These are phyloP conservation scores for Daktulosphaira vitifoliae DNA, from an alignment of 1,140 invertebrate species.

Conservation along the genomic window DNA sequence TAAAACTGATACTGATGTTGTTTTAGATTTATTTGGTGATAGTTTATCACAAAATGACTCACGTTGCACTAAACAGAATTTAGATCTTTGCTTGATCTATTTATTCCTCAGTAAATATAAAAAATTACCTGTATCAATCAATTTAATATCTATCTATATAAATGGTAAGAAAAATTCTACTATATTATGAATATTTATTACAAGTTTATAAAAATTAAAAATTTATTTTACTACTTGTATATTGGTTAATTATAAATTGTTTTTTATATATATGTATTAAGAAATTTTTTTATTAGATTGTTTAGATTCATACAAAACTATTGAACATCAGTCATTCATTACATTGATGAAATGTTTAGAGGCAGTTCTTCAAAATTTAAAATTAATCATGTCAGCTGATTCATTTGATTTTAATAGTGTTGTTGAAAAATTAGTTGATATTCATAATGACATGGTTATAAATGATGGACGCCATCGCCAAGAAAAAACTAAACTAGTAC, in stretches of 20 bases:
- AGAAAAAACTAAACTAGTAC: slow-evolving; percentile 16
- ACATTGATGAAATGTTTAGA: neutral
- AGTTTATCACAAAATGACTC: neutral
- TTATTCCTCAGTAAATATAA: slow-evolving; percentile 23
- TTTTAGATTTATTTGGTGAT: slow-evolving; percentile 28
- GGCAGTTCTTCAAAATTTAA: neutral
- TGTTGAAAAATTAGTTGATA: slow-evolving; percentile 16
- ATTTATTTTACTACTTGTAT: neutral
- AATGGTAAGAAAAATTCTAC: neutral
- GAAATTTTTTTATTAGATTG: neutral
- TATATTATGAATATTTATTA: too few species aligned
- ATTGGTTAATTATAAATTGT: neutral
- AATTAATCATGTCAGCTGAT: neutral
- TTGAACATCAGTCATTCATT: slow-evolving; percentile 14
- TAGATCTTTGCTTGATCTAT: slow-evolving; percentile 10
- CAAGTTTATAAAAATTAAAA: neutral
- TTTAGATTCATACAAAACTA: neutral
- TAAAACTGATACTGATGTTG: slow-evolving; percentile 17
- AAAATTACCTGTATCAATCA: slow-evolving; percentile 11
- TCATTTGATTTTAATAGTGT: slow-evolving; percentile 14
- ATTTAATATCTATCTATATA: slow-evolving; percentile 9
- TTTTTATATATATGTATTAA: too few species aligned
- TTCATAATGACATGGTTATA: slow-evolving; percentile 12
- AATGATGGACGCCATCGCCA: slow-evolving; percentile 7
- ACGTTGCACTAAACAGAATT: slow-evolving; percentile 18